phyloP scores from a whole-genome alignment of 2,797 vertebrate species.

The Vireo griseus region DNA sequence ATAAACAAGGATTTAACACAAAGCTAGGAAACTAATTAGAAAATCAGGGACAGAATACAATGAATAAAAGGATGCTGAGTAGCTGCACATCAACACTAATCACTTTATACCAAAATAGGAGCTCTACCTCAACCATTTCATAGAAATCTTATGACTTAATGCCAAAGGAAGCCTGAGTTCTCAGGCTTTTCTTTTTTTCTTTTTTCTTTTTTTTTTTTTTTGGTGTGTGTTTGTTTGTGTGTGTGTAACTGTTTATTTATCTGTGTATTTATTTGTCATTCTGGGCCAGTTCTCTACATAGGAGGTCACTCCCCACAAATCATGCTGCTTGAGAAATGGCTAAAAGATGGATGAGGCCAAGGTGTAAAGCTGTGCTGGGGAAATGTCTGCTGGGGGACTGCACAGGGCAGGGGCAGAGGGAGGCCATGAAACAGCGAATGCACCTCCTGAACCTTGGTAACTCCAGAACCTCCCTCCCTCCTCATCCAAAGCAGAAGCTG shows the following conservation, averaged over 20 bases:
- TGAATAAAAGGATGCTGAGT: background rate
- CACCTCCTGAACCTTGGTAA: background rate
- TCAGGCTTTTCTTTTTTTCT: accelerated
- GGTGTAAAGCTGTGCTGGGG: background rate
- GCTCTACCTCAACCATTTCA: background rate
- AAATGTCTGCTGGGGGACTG: background rate
- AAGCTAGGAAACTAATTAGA: background rate
- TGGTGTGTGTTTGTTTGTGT: too few relatives aligned
- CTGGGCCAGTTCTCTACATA: background rate
- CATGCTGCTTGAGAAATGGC: background rate
- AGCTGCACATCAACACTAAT: background rate
- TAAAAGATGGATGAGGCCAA: background rate
- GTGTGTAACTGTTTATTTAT: background rate
- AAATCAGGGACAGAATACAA: background rate
- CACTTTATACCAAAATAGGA: background rate
- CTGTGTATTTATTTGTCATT: background rate
- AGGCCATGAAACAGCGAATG: background rate
- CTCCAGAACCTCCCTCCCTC: background rate
- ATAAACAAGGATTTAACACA: background rate
- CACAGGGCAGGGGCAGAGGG: background rate
- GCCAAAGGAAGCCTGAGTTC: background rate
- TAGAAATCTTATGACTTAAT: background rate
- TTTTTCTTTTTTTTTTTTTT: background rate
- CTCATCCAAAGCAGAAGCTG: background rate
- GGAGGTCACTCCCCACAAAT: background rate